Percentiles rank a stretch among this genome's conserved stretches.
Evolutionary conservation across 2,888 invertebrate genomes (phyloP).

Genomic region (Clitarchus hookeri): DNA sequence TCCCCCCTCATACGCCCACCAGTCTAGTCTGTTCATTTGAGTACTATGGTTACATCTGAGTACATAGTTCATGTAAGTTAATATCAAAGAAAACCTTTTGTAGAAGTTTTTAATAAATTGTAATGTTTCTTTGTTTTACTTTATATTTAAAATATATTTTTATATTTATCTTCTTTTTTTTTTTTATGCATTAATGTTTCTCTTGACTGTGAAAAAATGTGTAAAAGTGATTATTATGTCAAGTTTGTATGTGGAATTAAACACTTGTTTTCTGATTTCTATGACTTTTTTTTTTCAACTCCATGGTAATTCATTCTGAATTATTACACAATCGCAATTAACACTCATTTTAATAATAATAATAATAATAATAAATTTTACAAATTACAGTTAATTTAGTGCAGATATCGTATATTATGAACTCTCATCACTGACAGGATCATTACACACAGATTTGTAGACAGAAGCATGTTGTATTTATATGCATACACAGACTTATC

Average conservation of each 20-base stretch:
- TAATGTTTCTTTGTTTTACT: neutral
- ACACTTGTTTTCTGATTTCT: neutral
- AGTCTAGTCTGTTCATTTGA: neutral
- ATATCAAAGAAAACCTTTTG: neutral
- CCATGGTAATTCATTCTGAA: too few relatives aligned
- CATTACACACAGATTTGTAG: too few relatives aligned
- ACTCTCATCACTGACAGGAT: too few relatives aligned
- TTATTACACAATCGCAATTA: too few relatives aligned
- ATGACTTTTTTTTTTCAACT: neutral
- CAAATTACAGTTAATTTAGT: too few relatives aligned
- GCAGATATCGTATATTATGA: too few relatives aligned
- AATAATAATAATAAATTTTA: too few relatives aligned
- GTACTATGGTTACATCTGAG: neutral
- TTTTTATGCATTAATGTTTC: neutral
- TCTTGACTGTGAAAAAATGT: neutral
- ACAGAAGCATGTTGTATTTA: too few relatives aligned
- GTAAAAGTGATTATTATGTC: conserved; percentile 3
- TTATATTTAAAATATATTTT: conserved; percentile 2
- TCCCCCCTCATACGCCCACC: neutral
- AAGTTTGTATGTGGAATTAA: conserved; percentile 21
- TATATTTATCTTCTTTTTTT: neutral
- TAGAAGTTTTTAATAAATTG: neutral
- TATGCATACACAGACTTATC: too few relatives aligned
- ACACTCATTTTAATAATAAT: too few relatives aligned
- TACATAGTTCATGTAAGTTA: neutral